A percentile compares a stretch with the other conserved stretches of the same genome.
Conservation (phyloP, 2,888 invertebrate species). For the Plusia festucae region DNA sequence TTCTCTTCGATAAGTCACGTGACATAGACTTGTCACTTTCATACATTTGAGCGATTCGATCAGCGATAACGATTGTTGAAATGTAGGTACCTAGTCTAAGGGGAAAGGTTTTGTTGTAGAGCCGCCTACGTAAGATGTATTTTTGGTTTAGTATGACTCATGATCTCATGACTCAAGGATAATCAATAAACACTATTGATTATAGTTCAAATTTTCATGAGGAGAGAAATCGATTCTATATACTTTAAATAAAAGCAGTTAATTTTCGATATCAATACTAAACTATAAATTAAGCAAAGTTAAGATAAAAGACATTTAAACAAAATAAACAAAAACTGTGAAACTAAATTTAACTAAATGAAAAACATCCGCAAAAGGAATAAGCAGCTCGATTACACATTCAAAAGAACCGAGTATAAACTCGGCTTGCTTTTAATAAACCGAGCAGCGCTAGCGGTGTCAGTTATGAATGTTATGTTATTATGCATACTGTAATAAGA, state of each 20-base stretch:
- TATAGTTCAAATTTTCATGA: too few relatives aligned
- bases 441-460: slow-evolving; percentile 69
- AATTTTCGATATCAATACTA: too few relatives aligned
- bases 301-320: neutral
- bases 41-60: too few relatives aligned
- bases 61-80: too few relatives aligned
- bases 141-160: slow-evolving; percentile 8
- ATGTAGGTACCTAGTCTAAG: too few relatives aligned
- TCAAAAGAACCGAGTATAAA: slow-evolving; percentile 70
- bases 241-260: too few relatives aligned
- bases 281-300: too few relatives aligned
- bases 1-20: too few relatives aligned
- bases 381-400: slow-evolving; percentile 75
- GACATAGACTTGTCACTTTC: too few relatives aligned
- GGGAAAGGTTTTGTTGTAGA: slow-evolving; percentile 28
- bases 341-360: slow-evolving; percentile 57
- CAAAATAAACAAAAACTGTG: slow-evolving; percentile 19
- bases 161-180: too few relatives aligned
- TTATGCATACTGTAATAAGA: slow-evolving; percentile 78
- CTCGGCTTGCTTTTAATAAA: slow-evolving; percentile 76
- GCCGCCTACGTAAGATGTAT: slow-evolving; percentile 6
- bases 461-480: slow-evolving; percentile 79
- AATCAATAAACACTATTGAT: too few relatives aligned
- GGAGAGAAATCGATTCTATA: too few relatives aligned
- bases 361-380: slow-evolving; percentile 67